phyloP scores from a whole-genome alignment of 2,888 invertebrate species.

The Latrodectus elegans region DNA sequence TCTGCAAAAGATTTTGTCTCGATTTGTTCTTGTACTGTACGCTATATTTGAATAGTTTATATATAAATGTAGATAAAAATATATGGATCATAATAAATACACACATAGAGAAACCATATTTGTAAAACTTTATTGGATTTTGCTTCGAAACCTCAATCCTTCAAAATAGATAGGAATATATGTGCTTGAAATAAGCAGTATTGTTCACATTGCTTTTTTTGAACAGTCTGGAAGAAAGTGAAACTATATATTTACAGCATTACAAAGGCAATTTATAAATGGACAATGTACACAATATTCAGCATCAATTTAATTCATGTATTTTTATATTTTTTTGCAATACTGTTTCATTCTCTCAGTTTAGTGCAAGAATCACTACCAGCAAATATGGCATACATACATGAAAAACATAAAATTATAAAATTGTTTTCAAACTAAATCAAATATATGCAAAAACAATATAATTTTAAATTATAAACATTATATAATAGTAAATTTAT shows the following conservation, averaged over 20 bases:
- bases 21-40: too few relatives aligned
- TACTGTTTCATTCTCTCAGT: neutral
- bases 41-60: too few relatives aligned
- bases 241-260: slow-evolving; percentile 24
- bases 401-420: neutral
- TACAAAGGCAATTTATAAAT: slow-evolving; percentile 56
- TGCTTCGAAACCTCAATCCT: slow-evolving; percentile 51
- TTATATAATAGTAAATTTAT: neutral
- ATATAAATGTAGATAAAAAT: too few relatives aligned
- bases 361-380: slow-evolving; percentile 6
- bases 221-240: slow-evolving; percentile 56
- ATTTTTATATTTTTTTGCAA: neutral
- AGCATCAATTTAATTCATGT: neutral
- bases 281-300: slow-evolving; percentile 27
- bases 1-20: too few relatives aligned
- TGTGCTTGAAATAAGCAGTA: slow-evolving; percentile 52
- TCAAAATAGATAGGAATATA: slow-evolving; percentile 63
- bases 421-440: neutral
- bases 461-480: neutral
- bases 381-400: neutral
- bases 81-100: too few relatives aligned
- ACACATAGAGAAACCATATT: neutral
- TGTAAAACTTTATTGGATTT: slow-evolving; percentile 27
- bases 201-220: slow-evolving; percentile 55
- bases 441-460: neutral